Percentiles rank a stretch among this genome's conserved stretches.
Evolutionary conservation across 2,888 invertebrate species (phyloP).

Genomic region (Apoda limacodes): DNA sequence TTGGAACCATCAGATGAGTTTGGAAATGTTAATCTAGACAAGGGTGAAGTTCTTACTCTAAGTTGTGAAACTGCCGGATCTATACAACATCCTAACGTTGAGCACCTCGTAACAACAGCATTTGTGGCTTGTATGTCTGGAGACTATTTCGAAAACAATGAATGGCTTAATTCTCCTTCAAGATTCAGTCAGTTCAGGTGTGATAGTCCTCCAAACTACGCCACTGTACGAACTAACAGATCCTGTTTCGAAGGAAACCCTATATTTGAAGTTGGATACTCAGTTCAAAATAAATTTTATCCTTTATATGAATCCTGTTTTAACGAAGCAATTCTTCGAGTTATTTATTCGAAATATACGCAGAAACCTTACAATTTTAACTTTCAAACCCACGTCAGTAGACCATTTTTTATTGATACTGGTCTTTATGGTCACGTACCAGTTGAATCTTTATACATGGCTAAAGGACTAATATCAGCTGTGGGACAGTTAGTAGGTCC

Average conservation of each 20-base stretch:
- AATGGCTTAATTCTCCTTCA: conserved; percentile 37
- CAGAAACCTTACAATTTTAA: conserved; percentile 51
- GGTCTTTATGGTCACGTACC: conserved; percentile 32
- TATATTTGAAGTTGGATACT: conserved; percentile 50
- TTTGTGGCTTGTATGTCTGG: conserved; percentile 38
- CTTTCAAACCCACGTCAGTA: conserved; percentile 44
- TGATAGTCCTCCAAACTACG: conserved; percentile 30
- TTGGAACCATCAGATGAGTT: conserved; percentile 41
- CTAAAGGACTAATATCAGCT: conserved; percentile 35
- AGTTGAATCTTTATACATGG: conserved; percentile 41
- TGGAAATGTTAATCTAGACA: conserved; percentile 37
- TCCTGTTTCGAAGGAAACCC: conserved; percentile 37
- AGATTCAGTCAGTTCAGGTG: conserved; percentile 39
- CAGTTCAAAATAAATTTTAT: conserved; percentile 34
- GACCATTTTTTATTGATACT: conserved; percentile 46
- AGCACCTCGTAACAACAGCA: conserved; percentile 25
- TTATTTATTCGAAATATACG: conserved; percentile 47
- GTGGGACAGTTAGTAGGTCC: conserved; percentile 36
- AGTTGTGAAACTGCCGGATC: conserved; percentile 40
- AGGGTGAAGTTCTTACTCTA: conserved; percentile 38
- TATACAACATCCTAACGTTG: conserved; percentile 35
- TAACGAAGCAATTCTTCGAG: conserved; percentile 31
- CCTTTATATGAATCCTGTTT: conserved; percentile 53
- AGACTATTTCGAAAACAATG: conserved; percentile 38
- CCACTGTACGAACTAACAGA: conserved; percentile 34